Evolutionary conservation across 1,140 invertebrate genomes (phyloP), one percentile per base, ranked within the genome.

Genomic region (Drosophila bocki): DNA sequence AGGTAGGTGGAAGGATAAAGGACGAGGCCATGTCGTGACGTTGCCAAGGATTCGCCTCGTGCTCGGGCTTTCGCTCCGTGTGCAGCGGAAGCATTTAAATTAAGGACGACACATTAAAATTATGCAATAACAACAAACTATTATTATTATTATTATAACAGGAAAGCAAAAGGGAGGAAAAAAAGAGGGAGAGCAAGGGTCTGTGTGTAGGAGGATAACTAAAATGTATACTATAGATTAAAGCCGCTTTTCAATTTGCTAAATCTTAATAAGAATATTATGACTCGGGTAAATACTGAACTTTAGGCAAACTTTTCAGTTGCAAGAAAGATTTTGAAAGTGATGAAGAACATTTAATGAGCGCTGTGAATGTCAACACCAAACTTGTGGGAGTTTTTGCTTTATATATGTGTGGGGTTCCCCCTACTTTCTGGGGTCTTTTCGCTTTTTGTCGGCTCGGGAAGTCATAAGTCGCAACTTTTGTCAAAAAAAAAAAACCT

Each of bases 41-140:
- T 76, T 88, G 81, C 81, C 86, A 91, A 88, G 82, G 85, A 84
- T 88, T 68, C 76, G 70, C 58, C 78, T 59, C 32, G 63, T 78
- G 77, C 69, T 37, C 19, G 53, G 35, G 53, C 53, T 39, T 56
- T 39, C 35, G 53, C 35, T 53, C 62, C 72, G 82, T 83, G 78
- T 90, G 85, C 85, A 90, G 78, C 86, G 85, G 85, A 88, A 88
- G 85, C 85, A 88, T 88, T 88, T 88, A 88, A 88, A 88, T 88
- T 88, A 88, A 88, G 85, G 85, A 88, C 82, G 85, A 88, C 85
- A 88, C 85, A 88, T 88, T 90, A 88, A 88, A 88, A 88, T 88
- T 88, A 88, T 88, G 85, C 85, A 88, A 88, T 90, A 88, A 90
- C 77, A 87, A 83, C 83, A 80, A 78, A 67, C 77, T 78, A 83